Conservation (phyloP, 2,888 invertebrate species). For the Cantharis flavilabris region DNA sequence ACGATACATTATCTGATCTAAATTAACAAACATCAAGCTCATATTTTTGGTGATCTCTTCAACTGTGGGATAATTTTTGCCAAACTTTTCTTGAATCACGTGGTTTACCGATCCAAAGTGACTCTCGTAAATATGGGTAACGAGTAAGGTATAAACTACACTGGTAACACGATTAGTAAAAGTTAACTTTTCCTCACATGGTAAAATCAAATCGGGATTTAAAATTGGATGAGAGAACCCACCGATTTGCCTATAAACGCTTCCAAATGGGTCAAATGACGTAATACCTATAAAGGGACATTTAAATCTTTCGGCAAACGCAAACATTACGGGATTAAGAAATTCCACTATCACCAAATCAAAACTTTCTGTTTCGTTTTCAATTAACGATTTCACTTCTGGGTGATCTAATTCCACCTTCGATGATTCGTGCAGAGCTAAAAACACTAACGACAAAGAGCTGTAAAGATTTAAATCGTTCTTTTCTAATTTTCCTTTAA, state of each 20-base stretch:
- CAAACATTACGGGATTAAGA: neutral
- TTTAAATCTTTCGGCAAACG: neutral
- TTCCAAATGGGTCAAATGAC: neutral
- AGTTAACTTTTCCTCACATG: neutral
- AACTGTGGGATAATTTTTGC: constrained; percentile 40
- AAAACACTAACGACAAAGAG: neutral
- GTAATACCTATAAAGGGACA: neutral
- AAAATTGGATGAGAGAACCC: neutral
- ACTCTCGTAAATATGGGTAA: neutral
- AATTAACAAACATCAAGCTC: constrained; percentile 47
- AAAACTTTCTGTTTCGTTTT: neutral
- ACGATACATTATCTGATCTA: constrained; percentile 45
- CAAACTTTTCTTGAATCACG: constrained; percentile 42
- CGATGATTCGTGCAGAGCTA: neutral
- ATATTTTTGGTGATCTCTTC: constrained; percentile 41
- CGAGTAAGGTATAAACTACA: neutral
- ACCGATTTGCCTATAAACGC: neutral
- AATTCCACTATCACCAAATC: neutral
- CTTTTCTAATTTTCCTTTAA: neutral
- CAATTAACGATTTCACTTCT: neutral
- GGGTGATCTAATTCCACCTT: neutral
- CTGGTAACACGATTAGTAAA: neutral
- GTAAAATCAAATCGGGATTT: neutral
- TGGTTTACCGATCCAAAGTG: neutral
- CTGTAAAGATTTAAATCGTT: too few species aligned